phyloP scores from a whole-genome alignment of 1,140 invertebrate species.

The Palaemon carinicauda region DNA sequence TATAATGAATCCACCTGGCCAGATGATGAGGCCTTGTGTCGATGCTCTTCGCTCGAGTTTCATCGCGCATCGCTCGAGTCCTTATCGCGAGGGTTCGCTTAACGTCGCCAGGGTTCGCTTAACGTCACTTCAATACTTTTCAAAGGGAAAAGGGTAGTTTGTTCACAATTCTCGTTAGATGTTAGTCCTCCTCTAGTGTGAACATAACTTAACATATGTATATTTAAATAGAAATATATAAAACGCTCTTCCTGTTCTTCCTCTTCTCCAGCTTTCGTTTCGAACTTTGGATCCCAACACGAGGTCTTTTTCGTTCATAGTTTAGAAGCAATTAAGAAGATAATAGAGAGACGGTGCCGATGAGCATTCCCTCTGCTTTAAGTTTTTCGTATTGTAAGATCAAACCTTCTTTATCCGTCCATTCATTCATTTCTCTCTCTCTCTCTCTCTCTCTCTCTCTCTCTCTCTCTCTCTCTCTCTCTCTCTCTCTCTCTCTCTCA shows the following conservation, averaged over 20 bases:
- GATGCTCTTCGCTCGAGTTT: not conserved
- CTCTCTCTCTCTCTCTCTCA: constrained; percentile 5
- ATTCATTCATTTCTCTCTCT: not conserved
- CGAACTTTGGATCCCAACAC: too few species aligned
- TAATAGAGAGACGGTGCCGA: too few species aligned
- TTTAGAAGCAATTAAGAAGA: too few species aligned
- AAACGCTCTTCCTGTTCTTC: too few species aligned
- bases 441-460: not conserved
- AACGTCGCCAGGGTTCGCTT: not conserved
- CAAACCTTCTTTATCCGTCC: not conserved
- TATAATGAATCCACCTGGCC: constrained; percentile 45
- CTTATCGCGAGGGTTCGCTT: not conserved
- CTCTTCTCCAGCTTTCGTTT: too few species aligned
- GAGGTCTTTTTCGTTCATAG: too few species aligned
- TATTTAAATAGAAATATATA: too few species aligned
- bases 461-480: constrained; percentile 15
- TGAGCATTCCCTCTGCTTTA: not conserved
- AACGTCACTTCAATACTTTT: not conserved
- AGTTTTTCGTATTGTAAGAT: not conserved
- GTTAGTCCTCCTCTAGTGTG: too few species aligned
- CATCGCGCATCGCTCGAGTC: not conserved
- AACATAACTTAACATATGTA: too few species aligned
- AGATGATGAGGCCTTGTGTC: not conserved
- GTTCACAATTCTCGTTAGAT: too few species aligned
- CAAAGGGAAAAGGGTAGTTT: too few species aligned